These are phyloP conservation scores for Ametastegia equiseti DNA, from an alignment of 2,888 invertebrate species.

Conservation along the genomic window DNA sequence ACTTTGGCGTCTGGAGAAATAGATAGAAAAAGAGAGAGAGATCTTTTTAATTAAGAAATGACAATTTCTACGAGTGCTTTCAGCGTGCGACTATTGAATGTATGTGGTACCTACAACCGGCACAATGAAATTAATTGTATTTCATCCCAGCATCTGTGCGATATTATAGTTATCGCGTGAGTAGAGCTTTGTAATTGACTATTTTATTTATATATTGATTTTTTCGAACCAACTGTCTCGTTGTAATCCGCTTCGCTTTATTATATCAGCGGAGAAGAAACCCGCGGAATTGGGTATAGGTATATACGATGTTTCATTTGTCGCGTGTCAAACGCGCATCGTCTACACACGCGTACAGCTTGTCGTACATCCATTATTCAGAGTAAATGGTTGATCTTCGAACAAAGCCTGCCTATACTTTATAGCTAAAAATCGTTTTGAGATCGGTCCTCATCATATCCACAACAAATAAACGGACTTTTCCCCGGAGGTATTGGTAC, in stretches of 20 bases:
- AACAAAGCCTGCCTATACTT: background rate
- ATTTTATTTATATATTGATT: too few species aligned
- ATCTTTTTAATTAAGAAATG: slow-evolving; percentile 28
- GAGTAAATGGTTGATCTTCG: background rate
- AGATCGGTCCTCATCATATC: background rate
- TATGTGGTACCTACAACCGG: too few species aligned
- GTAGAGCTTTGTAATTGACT: too few species aligned
- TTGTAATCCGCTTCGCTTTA: background rate
- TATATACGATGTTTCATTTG: background rate
- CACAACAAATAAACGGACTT: slow-evolving; percentile 18
- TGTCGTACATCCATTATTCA: background rate
- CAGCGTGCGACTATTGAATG: background rate
- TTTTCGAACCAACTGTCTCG: too few species aligned
- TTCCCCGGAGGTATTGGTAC: too few species aligned
- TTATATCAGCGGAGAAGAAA: background rate
- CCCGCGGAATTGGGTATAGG: background rate
- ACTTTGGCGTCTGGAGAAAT: background rate
- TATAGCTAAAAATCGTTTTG: background rate
- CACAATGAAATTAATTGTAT: slow-evolving; percentile 2
- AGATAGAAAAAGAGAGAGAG: background rate
- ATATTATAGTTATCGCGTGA: too few species aligned
- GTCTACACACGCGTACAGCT: background rate
- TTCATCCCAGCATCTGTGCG: background rate
- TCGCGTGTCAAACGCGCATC: slow-evolving; percentile 25
- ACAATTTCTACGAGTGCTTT: slow-evolving; percentile 12